Percentiles rank a stretch among this genome's conserved stretches.
These are phyloP conservation scores for Aspidapion aeneum DNA, from an alignment of 2,888 invertebrate species.

Conservation along the genomic window DNA sequence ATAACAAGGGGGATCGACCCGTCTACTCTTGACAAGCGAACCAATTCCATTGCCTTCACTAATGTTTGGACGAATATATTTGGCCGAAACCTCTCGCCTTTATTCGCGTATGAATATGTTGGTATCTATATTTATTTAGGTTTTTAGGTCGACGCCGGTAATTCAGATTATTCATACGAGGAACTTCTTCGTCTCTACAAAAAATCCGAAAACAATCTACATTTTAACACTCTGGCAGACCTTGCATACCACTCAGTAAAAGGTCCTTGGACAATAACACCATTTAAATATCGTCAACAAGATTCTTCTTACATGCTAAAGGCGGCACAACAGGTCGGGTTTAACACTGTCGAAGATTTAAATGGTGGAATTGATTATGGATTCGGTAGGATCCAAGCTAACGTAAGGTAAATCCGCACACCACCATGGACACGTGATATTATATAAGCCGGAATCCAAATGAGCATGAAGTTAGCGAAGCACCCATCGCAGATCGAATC, in stretches of 20 bases:
- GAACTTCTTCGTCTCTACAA: constrained; percentile 66
- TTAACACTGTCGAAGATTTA: constrained; percentile 56
- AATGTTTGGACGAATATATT: too few relatives aligned
- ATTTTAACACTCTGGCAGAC: constrained; percentile 56
- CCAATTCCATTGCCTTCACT: too few relatives aligned
- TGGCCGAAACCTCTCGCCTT: too few relatives aligned
- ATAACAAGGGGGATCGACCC: too few relatives aligned
- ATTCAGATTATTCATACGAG: constrained; percentile 58
- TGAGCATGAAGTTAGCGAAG: too few relatives aligned
- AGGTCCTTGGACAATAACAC: constrained; percentile 61
- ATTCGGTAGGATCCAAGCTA: constrained; percentile 57
- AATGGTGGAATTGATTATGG: constrained; percentile 55
- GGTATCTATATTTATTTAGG: too few relatives aligned
- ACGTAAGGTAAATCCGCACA: constrained; percentile 55
- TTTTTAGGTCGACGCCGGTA: too few relatives aligned
- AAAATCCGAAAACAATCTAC: constrained; percentile 63
- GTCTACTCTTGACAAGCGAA: too few relatives aligned
- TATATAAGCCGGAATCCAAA: too few relatives aligned
- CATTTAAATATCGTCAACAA: constrained; percentile 57
- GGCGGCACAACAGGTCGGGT: constrained; percentile 59
- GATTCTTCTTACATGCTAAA: constrained; percentile 55
- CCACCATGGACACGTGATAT: too few relatives aligned
- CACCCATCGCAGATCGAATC: too few relatives aligned
- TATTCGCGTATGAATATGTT: too few relatives aligned
- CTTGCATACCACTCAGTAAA: constrained; percentile 54